phyloP scores from a whole-genome alignment of 2,797 vertebrate genomes.

The Staurois parvus region DNA sequence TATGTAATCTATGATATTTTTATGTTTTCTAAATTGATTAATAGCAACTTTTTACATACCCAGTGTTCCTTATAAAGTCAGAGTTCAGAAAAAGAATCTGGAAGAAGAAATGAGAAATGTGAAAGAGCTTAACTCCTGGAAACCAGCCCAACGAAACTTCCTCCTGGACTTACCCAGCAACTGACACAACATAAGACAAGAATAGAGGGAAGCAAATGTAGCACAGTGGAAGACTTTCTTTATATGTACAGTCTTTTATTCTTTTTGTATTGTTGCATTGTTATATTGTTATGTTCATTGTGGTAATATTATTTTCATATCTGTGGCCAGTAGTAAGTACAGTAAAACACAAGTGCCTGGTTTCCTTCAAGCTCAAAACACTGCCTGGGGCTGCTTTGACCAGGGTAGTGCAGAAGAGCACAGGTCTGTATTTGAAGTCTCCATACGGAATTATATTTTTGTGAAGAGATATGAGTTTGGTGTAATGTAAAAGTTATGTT shows the following conservation, averaged over 20 bases:
- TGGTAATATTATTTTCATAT: too few relatives aligned
- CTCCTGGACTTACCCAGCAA: conserved; percentile 14
- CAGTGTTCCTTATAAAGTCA: conserved; percentile 44
- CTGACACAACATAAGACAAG: conserved; percentile 6
- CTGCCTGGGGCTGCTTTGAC: too few relatives aligned
- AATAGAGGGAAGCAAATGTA: neutral
- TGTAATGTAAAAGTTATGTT: too few relatives aligned
- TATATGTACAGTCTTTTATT: neutral
- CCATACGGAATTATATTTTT: neutral
- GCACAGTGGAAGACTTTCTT: neutral
- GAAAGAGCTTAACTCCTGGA: conserved; percentile 46
- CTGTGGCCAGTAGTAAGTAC: too few relatives aligned
- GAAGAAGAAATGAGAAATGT: conserved; percentile 44
- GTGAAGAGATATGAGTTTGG: too few relatives aligned
- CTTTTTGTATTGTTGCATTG: too few relatives aligned
- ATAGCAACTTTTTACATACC: neutral
- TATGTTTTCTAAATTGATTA: neutral
- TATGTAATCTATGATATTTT: too few relatives aligned
- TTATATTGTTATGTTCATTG: neutral
- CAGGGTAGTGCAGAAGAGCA: too few relatives aligned
- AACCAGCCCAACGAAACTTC: conserved; percentile 40
- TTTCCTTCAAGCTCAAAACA: too few relatives aligned
- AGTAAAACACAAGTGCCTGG: too few relatives aligned
- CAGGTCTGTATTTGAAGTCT: neutral
- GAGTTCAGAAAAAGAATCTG: neutral